A percentile compares a stretch with the other conserved stretches of the same genome.
Evolutionary conservation across 2,888 invertebrate genomes (phyloP).

Genomic region (Cepaea hortensis): DNA sequence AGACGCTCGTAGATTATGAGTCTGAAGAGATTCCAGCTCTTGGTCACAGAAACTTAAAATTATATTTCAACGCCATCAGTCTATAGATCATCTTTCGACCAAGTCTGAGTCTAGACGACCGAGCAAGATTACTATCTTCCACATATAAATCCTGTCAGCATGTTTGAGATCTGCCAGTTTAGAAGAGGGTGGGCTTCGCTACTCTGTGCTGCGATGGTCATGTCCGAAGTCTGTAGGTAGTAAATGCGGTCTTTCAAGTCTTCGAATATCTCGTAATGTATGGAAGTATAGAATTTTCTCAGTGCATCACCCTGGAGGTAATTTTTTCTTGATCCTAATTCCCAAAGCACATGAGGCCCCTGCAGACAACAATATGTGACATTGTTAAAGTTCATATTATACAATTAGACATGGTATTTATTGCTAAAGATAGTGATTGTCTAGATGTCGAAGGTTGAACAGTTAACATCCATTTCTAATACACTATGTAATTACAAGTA

Average conservation of each 20-base stretch:
- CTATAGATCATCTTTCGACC: no score
- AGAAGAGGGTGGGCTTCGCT: background rate
- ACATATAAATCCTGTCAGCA: background rate
- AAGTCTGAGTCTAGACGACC: no score
- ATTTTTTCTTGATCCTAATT: background rate
- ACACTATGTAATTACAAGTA: background rate
- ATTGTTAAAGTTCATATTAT: background rate
- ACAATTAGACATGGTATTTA: slow-evolving; percentile 21
- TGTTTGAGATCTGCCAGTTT: background rate
- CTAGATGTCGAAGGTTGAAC: background rate
- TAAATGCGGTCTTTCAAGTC: slow-evolving; percentile 21
- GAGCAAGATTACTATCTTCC: background rate
- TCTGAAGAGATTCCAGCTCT: no score
- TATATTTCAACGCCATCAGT: no score
- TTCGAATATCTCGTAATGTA: slow-evolving; percentile 5
- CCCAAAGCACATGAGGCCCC: slow-evolving; percentile 22
- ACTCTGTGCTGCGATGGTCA: slow-evolving; percentile 15
- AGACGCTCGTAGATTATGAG: no score
- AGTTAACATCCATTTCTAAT: background rate
- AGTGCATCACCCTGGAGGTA: background rate
- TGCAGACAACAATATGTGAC: background rate
- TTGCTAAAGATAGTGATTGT: background rate
- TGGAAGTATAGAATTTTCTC: background rate
- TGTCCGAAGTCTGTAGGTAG: slow-evolving; percentile 23
- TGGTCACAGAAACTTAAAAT: no score